Conservation (phyloP, 2,888 invertebrate genomes). For the Pandemis corylana region DNA sequence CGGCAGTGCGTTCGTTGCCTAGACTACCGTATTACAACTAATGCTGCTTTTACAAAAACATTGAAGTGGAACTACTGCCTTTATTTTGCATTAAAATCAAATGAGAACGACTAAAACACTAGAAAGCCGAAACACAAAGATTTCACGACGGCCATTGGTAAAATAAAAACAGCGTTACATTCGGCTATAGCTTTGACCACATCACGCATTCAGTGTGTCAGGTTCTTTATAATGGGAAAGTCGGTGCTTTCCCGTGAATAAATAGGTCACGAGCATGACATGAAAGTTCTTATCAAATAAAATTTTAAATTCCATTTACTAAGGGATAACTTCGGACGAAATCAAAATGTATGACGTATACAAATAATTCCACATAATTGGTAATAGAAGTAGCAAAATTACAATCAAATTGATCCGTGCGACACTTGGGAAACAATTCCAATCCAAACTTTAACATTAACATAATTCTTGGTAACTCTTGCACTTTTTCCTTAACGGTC, state of each 20-base stretch:
- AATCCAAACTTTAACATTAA: not conserved
- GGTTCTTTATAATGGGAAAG: slow-evolving; percentile 18
- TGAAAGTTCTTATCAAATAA: not conserved
- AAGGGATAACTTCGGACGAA: not conserved
- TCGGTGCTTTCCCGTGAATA: slow-evolving; percentile 23
- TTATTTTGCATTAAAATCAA: no score
- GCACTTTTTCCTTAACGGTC: not conserved
- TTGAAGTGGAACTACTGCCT: no score
- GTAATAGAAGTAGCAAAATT: not conserved
- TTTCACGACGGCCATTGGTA: no score
- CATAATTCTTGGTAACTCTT: not conserved
- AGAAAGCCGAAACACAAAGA: no score
- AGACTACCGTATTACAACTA: no score
- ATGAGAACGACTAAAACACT: no score
- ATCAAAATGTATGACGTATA: not conserved
- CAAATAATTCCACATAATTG: not conserved
- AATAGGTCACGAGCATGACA: not conserved
- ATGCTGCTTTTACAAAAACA: no score
- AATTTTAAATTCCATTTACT: not conserved
- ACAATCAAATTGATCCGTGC: not conserved
- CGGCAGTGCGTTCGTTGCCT: no score
- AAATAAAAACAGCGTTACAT: no score
- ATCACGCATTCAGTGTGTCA: not conserved
- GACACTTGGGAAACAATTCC: not conserved
- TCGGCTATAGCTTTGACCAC: no score